Base-by-base conservation (phyloP, 2,113 vertebrate genomes). In the Leucosticte australis region DNA sequence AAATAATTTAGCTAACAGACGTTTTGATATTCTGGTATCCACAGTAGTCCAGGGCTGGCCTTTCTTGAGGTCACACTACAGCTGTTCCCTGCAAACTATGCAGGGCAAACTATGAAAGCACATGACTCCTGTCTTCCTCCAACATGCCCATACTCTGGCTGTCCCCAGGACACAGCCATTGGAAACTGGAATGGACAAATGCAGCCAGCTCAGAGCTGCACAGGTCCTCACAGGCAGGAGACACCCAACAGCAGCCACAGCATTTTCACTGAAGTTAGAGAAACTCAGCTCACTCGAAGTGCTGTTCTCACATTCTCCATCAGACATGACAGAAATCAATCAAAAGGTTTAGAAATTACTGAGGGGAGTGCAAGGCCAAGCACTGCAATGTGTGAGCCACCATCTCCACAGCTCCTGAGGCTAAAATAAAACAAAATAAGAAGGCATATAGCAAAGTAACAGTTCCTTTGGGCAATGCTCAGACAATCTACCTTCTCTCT, bases 311-410 rank as follows among this genome's bases (percentile, higher is more conserved):
- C 10, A 6, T 35, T 68, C 73, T 60, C 53, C 68, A 60, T 23
- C 35, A 71, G n/a, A 47, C 53, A 55, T 0, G 0, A 59, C 47
- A 9, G 15, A 76, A 92, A 46, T 6, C 2, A 0, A 68, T 7
- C 44, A 62, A 69, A 73, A 86, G 7, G 59, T 92, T 77, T 31
- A 53, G 56, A 67, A 70, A 84, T 57, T 46, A 70, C 59, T n/a
- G 46, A 77, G 50, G 20, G 26, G 15, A 82, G 21, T 3, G 3
- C 3, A 2, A 63, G 60, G 37, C 59, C 2, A 9, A 75, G 77
- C 7, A 4, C 57, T 71, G 18, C 28, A 2, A 68, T 18, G 16
- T 0, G 0, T 24, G 74, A 87, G 52, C 39, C 84, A 82, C 39
- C 56, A 47, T 27, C 55, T 27, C 77, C 56, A 18, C 2, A 42